Evolutionary conservation across 2,888 invertebrate species (phyloP), one percentile per base, ranked within the genome.

Genomic region (Phalangium opilio): DNA sequence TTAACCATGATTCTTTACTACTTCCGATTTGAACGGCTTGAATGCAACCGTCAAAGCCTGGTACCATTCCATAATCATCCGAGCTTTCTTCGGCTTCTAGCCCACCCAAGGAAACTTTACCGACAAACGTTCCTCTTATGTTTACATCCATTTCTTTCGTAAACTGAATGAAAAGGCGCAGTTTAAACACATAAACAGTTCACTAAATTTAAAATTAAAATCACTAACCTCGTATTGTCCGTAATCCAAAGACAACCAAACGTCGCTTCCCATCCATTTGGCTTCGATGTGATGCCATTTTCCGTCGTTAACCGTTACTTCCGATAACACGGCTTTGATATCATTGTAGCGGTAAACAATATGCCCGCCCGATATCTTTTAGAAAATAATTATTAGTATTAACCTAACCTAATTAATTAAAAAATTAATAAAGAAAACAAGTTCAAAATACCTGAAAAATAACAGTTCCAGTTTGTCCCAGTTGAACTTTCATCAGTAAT

Each of bases 271-370:
- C 60, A 68, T 67, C 73, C 73, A 74, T 45, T 70, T 67, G 35
- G 86, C 76, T 65, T 91, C 90, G 11, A 91, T 71, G 49, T 86
- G 76, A 65, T 95, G 93, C 95, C 95, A 95, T 21, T 77, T 71
- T 0, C 93, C 95, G 60, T 95, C 89, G 54, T 70, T 67, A 10
- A 71, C 59, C 38, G 59, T 55, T 1, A 52, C 46, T n/a, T 53
- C 52, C 8, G 52, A 44, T n/a, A 60, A 36, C 18, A 52, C 48
- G 20, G 59, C 27, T 27, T 27, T 27, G 27, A 27, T 8, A 8
- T 51, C 48, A 35, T 83, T 82, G 62, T 79, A 82, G 0, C 76
- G 73, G 63, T 85, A 89, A 53, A 78, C 75, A 5, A 89, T 70
- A 12, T 77, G 72, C 1, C 87, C 86, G 54, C 76, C 74, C 3